A percentile compares a stretch with the other conserved stretches of the same genome.
phyloP scores from a whole-genome alignment of 2,113 vertebrate species.

The Mus spicilegus region DNA sequence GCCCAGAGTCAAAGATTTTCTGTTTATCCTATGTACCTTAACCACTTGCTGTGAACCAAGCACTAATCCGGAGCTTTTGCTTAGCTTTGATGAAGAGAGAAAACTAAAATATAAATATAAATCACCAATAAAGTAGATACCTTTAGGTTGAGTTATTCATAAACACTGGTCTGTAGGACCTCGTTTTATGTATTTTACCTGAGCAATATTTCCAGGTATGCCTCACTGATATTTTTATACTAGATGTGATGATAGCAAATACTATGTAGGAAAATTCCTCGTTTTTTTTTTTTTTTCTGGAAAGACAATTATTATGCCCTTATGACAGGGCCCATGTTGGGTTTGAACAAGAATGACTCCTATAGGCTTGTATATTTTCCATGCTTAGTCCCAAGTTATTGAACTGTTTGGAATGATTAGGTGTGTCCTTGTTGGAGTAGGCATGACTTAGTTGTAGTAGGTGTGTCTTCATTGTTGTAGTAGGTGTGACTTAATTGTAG shows the following conservation, averaged over 20 bases:
- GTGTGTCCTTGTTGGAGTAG: neutral
- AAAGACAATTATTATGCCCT: conserved; percentile 22
- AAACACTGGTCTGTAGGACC: neutral
- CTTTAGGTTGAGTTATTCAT: neutral
- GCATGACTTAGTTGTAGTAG: no score
- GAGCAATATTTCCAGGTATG: neutral
- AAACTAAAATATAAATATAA: neutral
- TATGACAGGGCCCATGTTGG: neutral
- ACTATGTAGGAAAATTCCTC: neutral
- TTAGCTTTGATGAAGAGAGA: neutral
- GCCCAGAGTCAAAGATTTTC: neutral
- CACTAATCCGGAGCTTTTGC: neutral
- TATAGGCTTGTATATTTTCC: neutral
- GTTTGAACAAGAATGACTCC: neutral
- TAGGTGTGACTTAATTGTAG: neutral
- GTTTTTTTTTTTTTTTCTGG: neutral
- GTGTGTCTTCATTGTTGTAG: neutral
- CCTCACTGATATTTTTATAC: neutral
- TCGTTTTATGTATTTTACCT: neutral
- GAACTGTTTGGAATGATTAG: neutral
- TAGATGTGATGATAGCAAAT: neutral
- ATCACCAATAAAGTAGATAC: neutral
- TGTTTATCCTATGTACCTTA: neutral
- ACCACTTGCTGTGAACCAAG: neutral
- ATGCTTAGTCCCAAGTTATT: neutral